phyloP scores from a whole-genome alignment of 1,140 invertebrate genomes.

The Cydia amplana region DNA sequence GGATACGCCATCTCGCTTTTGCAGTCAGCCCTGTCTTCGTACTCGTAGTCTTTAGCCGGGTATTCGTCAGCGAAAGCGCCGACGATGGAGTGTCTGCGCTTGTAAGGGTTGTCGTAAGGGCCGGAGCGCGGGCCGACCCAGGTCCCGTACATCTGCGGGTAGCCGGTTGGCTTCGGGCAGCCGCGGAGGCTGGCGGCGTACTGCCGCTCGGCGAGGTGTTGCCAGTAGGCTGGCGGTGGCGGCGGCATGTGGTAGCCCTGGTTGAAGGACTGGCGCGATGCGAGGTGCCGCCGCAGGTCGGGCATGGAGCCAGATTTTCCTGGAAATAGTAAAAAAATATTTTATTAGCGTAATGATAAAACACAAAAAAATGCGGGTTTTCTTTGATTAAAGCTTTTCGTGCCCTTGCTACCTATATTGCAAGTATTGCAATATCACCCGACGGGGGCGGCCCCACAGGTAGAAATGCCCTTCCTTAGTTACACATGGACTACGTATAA shows the following conservation, averaged over 20 bases:
- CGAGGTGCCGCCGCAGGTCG: slow-evolving; percentile 77
- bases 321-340: slow-evolving; percentile 42
- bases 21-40: slow-evolving; percentile 67
- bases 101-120: slow-evolving; percentile 66
- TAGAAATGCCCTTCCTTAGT: too few relatives aligned
- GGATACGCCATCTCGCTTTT: slow-evolving; percentile 73
- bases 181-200: slow-evolving; percentile 66
- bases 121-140: slow-evolving; percentile 68
- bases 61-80: slow-evolving; percentile 71
- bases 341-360: background rate
- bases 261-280: slow-evolving; percentile 63
- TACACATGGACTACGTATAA: too few relatives aligned
- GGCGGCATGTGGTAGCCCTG: slow-evolving; percentile 60
- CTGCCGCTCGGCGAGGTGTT: slow-evolving; percentile 67
- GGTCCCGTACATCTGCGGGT: slow-evolving; percentile 64
- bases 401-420: too few relatives aligned
- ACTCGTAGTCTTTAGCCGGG: slow-evolving; percentile 63
- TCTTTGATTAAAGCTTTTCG: too few relatives aligned
- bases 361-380: background rate
- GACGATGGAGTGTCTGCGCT: slow-evolving; percentile 67
- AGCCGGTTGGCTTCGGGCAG: slow-evolving; percentile 56
- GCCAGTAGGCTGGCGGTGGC: slow-evolving; percentile 71
- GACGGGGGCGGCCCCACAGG: too few relatives aligned
- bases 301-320: slow-evolving; percentile 81
- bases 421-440: too few relatives aligned